These are phyloP conservation scores for Triplophysa rosa DNA, from an alignment of 2,113 vertebrate genomes.

Conservation along the genomic window DNA sequence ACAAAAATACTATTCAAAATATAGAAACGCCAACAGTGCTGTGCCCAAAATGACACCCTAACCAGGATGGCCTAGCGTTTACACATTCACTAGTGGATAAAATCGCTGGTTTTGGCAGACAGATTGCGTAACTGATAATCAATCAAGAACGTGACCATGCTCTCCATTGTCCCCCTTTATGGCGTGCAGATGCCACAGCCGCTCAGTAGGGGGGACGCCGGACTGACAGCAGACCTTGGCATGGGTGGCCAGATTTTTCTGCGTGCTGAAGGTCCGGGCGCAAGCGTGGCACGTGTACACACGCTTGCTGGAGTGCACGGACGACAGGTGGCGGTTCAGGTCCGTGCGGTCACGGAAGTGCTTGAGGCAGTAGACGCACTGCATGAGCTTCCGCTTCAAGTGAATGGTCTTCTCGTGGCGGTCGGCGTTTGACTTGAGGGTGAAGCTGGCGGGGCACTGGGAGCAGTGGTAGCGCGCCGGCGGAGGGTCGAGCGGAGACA, in stretches of 20 bases:
- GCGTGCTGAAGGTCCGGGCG: constrained; percentile 76
- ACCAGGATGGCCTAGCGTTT: background rate
- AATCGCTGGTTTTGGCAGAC: constrained; percentile 15
- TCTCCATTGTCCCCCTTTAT: constrained; percentile 56
- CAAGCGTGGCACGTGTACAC: constrained; percentile 70
- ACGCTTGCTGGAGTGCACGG: constrained; percentile 72
- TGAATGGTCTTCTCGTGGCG: constrained; percentile 80
- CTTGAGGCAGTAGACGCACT: constrained; percentile 73
- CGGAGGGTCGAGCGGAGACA: constrained; percentile 42
- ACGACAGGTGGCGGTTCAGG: constrained; percentile 73
- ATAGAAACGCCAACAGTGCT: constrained; percentile 14
- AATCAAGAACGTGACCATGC: constrained; percentile 36
- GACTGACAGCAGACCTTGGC: constrained; percentile 72
- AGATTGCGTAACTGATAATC: background rate
- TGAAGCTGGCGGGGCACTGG: constrained; percentile 79
- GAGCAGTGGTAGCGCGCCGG: constrained; percentile 78
- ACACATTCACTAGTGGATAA: background rate
- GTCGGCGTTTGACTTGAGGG: constrained; percentile 81
- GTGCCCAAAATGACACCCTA: background rate
- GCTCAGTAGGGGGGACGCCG: constrained; percentile 55
- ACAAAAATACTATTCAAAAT: constrained; percentile 36
- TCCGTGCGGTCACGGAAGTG: constrained; percentile 78
- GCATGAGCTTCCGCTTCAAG: constrained; percentile 80
- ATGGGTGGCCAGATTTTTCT: constrained; percentile 79
- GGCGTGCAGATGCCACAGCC: constrained; percentile 63